phyloP scores from a whole-genome alignment of 2,113 vertebrate genomes.

The Centropristis striata region DNA sequence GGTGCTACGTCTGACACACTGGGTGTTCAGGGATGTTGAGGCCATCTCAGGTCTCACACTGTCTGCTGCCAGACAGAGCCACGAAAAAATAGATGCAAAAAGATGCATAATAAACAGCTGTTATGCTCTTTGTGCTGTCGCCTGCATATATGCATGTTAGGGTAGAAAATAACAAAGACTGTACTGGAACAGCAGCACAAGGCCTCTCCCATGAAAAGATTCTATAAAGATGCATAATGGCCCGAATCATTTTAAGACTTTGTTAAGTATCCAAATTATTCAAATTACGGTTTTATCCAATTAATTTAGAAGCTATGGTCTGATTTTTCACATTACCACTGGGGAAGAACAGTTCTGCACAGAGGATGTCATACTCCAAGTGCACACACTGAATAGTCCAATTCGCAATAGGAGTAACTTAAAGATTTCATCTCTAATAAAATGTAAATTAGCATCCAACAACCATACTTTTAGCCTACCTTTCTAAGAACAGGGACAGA shows the following conservation, averaged over 20 bases:
- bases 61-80: slow-evolving; percentile 11
- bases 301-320: slow-evolving; percentile 6
- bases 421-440: slow-evolving; percentile 11
- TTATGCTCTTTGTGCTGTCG: slow-evolving; percentile 4
- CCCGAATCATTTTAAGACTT: slow-evolving; percentile 18
- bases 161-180: slow-evolving; percentile 8
- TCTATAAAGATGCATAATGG: slow-evolving; percentile 12
- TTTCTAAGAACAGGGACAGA: neutral
- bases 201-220: slow-evolving; percentile 8
- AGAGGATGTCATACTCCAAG: neutral
- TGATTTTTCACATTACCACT: slow-evolving; percentile 27
- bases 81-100: slow-evolving; percentile 17
- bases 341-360: slow-evolving; percentile 34
- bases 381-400: neutral
- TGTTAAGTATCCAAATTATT: slow-evolving; percentile 27
- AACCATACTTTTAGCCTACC: slow-evolving; percentile 4
- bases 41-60: slow-evolving; percentile 22
- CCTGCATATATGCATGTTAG: slow-evolving; percentile 8
- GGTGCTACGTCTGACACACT: neutral
- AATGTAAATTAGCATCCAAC: slow-evolving; percentile 18
- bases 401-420: neutral
- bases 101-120: slow-evolving; percentile 29
- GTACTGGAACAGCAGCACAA: neutral
- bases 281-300: slow-evolving; percentile 19
- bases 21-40: slow-evolving; percentile 23